Evolutionary conservation across 2,797 vertebrate genomes (phyloP), one percentile per base, ranked within the genome.

Genomic region (Chrosomus eos): DNA sequence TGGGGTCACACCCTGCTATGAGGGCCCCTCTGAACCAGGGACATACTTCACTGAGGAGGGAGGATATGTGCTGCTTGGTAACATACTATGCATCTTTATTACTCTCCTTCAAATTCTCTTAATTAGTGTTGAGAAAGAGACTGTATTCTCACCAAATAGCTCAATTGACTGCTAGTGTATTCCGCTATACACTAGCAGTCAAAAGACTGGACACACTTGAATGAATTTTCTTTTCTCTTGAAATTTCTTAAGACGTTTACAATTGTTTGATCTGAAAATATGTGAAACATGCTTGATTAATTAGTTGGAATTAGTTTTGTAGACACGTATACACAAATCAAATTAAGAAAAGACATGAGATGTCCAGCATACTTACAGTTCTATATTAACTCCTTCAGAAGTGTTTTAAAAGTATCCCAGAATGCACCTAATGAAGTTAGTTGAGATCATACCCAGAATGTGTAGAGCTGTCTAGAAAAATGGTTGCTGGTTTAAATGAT

Each of bases 1-100:
- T 13, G 97, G 97, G 43, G 97, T 99, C 88, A 97, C 96, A 0
- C 97, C 97, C 64, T 99, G 98, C 91, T 98, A 96, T 82, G 96
- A 98, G 91, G 97, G 96, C 19, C 94, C 91, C 4, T 94, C 94
- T 83, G 98, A 99, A 94, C 90, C 93, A 3, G 98, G 97, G 90
- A 96, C 97, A 6, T 99, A 96, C 90, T 99, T 99, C 91, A 96
- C 97, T 88, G 92, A 96, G 19, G 96, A 96, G 90, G 97, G 97
- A 91, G 98, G 97, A 93, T 98, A 97, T 26, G 91, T 98, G 0
- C 90, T 97, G 83, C 93, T 99, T 76, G 97, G 98, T 99, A 96
- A 93, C 58, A 38, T 71, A 21, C 13, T 19, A 55, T 21, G 1
- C 7, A 40, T 48, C 43, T 64, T 31, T 77, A 48, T 31, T 28